Percentiles rank a stretch among this genome's conserved stretches.
Conservation (phyloP, 1,140 invertebrate species). For the Ptiloglossa arizonensis region DNA sequence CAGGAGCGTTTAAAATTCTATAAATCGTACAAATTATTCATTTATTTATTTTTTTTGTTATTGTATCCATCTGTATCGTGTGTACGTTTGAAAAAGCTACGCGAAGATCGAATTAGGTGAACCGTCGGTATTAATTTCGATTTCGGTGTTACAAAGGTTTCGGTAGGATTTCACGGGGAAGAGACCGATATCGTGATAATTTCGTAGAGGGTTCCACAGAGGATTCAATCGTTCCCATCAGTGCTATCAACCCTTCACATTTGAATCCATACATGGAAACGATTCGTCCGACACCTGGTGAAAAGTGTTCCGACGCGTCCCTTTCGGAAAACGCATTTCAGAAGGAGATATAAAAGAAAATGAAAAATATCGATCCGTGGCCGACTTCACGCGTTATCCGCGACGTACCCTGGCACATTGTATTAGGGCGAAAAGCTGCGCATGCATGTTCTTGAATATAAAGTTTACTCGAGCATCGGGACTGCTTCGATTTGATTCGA, state of each 20-base stretch:
- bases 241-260: not conserved
- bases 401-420: not conserved
- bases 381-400: constrained; percentile 21
- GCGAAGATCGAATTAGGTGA: no score
- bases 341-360: constrained; percentile 46
- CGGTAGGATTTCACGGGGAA: no score
- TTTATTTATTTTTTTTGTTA: no score
- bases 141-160: no score
- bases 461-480: not conserved
- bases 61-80: no score
- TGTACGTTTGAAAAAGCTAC: no score
- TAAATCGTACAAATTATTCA: no score
- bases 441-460: constrained; percentile 25
- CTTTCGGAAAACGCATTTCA: constrained; percentile 26
- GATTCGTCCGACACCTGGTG: not conserved
- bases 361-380: constrained; percentile 54
- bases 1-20: no score
- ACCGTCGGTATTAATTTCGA: no score
- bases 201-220: no score
- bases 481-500: constrained; percentile 14
- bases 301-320: not conserved
- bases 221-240: no score
- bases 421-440: not conserved
- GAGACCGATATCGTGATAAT: no score
- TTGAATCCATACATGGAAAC: not conserved